Base-by-base conservation (phyloP, 2,113 vertebrate species). In the Sakesphorus luctuosus region DNA sequence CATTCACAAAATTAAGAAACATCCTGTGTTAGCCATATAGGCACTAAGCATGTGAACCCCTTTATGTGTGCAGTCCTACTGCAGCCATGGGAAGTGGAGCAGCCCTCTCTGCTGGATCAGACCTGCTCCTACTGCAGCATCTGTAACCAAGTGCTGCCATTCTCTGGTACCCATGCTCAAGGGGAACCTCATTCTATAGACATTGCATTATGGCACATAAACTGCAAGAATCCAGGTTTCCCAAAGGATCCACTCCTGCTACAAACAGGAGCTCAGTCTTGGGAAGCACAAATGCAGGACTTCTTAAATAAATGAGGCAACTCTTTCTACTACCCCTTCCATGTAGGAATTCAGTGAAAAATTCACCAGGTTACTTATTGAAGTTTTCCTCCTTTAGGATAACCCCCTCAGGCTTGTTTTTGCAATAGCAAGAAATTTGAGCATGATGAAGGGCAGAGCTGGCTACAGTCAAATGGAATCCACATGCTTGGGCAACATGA, bases 381-480 rank as follows among this genome's bases (percentile, higher is more conserved):
- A 90, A 74, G 35, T 81, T 93, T 90, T 94, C 44, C 7, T 96
- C 40, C 76, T 79, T 87, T 69, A 89, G 75, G 67, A 79, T 63
- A 88, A 85, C 15, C n/a, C 52, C 80, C 73, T 81, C 65, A 71
- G 89, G 84, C 84, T 93, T 78, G 26, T 61, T 95, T 96, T 83
- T 90, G 88, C 82, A 96, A 82, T 15, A 92, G 87, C 20, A 69
- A 90, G 94, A 90, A 97, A 96, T 77, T 15, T 95, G 78, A 95
- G 94, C 85, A 72, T 83, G 82, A 91, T 88, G 84, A 94, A 95
- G 91, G 92, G 87, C 90, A 91, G 90, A 77, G 72, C 82, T 76
- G 62, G 94, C 84, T 95, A 77, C 72, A 95, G 76, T 50, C 87
- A 96, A 97, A 96, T 96, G 61, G 90, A 96, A 95, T 91, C 90